Evolutionary conservation across 2,797 vertebrate species (phyloP), one percentile per base, ranked within the genome.

Genomic region (Myotis findleyi): DNA sequence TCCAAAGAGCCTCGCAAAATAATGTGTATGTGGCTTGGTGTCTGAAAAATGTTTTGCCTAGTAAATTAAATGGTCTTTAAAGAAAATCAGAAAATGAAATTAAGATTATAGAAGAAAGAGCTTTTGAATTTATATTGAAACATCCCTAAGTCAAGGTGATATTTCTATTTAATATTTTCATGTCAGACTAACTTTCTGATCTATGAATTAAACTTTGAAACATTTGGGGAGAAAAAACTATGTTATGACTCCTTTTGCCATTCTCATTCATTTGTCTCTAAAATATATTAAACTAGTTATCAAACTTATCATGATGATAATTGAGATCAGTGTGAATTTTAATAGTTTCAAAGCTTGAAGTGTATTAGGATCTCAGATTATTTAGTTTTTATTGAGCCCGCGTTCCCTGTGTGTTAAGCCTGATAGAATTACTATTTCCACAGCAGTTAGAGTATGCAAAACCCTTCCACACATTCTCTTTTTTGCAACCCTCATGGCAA

Each of bases 51-150:
- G 16, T 69, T 6, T 71, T 87, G 51, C 66, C 7, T 33, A 72
- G 23, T 64, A 71, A 30, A 55, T 55, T 14, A 87, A 89, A 87
- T 53, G 44, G 21, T 16, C 36, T 59, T 53, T 57, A 66, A 76
- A 73, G 49, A 77, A 77, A 77, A 77, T 53, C 11, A 84, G 14
- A 89, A 95, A 77, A 89, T 30, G 6, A 91, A 80, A 87, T 25
- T 75, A 87, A 89, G 77, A 80, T 86, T 77, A 76, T 10, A 72
- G 2, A 86, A 9, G 38, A 81, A 81, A 6, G 12, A 59, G n/a
- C 11, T 53, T 94, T 23, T 18, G 23, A 27, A 83, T 93, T 81
- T 89, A 55, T 73, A 27, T 27, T 16, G 7, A 91, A 94, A 72
- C 27, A 69, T 69, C 87, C 27, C 6, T 71, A 53, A 77, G 20